Percentiles rank a stretch among this genome's conserved stretches.
These are phyloP conservation scores for Chionodraco myersi DNA, from an alignment of 2,113 vertebrate genomes.

Conservation along the genomic window DNA sequence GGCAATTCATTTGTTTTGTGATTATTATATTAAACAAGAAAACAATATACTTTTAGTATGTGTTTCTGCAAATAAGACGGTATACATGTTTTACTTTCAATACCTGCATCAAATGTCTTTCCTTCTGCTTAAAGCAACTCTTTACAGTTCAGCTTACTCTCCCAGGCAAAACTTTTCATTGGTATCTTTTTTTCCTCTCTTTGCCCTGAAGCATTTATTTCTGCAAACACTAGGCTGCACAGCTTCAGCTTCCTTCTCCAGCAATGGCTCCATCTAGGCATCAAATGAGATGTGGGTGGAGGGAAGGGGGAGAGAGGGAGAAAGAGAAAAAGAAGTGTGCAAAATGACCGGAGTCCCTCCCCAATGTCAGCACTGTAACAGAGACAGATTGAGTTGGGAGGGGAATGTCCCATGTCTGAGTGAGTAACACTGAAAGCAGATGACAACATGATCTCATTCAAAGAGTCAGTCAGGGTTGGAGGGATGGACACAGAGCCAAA, in stretches of 20 bases:
- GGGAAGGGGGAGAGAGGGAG: slow-evolving; percentile 9
- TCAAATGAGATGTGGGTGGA: slow-evolving; percentile 62
- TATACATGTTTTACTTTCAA: not conserved
- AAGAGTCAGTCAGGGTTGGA: slow-evolving; percentile 44
- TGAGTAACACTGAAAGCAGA: slow-evolving; percentile 73
- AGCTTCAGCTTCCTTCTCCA: slow-evolving; percentile 53
- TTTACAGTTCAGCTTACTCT: slow-evolving; percentile 2
- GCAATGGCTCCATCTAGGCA: slow-evolving; percentile 69
- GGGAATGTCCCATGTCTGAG: slow-evolving; percentile 71
- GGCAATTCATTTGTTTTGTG: too few species aligned
- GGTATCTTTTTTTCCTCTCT: slow-evolving; percentile 10
- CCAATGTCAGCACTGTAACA: slow-evolving; percentile 53
- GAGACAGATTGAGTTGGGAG: slow-evolving; percentile 82
- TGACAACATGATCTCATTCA: slow-evolving; percentile 67
- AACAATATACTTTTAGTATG: not conserved
- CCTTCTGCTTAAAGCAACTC: slow-evolving; percentile 1
- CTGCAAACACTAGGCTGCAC: slow-evolving; percentile 45
- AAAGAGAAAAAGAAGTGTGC: slow-evolving; percentile 13
- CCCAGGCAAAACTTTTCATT: slow-evolving; percentile 23
- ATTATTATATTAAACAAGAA: not conserved
- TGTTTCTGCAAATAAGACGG: not conserved
- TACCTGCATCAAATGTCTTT: not conserved
- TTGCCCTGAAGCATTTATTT: slow-evolving; percentile 49
- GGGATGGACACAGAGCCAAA: slow-evolving; percentile 18
- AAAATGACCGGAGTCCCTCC: slow-evolving; percentile 58